These are phyloP conservation scores for Herminia tarsipennalis DNA, from an alignment of 2,888 invertebrate species.

Conservation along the genomic window DNA sequence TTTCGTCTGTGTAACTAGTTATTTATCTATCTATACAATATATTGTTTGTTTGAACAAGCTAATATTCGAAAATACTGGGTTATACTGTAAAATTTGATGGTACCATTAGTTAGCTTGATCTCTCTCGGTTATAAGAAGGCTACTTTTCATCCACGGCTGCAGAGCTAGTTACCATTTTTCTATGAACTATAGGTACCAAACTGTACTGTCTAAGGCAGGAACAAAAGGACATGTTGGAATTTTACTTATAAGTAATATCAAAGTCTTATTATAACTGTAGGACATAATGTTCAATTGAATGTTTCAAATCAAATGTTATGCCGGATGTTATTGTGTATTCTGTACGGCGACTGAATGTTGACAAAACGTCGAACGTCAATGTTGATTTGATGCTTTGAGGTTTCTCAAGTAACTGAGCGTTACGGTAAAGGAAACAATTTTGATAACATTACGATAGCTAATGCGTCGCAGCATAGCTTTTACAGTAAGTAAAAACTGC, in stretches of 20 bases:
- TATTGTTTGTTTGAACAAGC: too few species aligned
- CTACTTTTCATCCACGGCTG: too few species aligned
- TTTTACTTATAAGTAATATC: constrained; percentile 21
- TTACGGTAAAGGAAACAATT: constrained; percentile 37
- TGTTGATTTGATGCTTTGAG: constrained; percentile 17
- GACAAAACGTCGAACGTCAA: constrained; percentile 56
- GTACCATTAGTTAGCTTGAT: too few species aligned
- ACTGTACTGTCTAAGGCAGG: too few species aligned
- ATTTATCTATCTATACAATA: too few species aligned
- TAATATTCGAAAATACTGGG: too few species aligned
- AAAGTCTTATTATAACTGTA: constrained; percentile 19
- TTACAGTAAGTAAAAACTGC: background rate
- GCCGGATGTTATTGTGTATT: constrained; percentile 63
- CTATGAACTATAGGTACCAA: too few species aligned
- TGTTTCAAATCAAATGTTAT: constrained; percentile 23
- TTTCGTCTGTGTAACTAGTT: too few species aligned
- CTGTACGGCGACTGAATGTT: constrained; percentile 52
- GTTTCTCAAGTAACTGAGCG: constrained; percentile 32
- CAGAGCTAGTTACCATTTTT: too few species aligned
- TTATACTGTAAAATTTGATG: too few species aligned
- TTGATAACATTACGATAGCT: constrained; percentile 26
- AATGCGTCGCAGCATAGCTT: background rate
- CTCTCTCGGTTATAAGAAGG: too few species aligned
- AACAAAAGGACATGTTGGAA: constrained; percentile 8
- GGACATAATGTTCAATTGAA: constrained; percentile 37